phyloP scores from a whole-genome alignment of 2,888 invertebrate species.

The Adelognathus sp. region DNA sequence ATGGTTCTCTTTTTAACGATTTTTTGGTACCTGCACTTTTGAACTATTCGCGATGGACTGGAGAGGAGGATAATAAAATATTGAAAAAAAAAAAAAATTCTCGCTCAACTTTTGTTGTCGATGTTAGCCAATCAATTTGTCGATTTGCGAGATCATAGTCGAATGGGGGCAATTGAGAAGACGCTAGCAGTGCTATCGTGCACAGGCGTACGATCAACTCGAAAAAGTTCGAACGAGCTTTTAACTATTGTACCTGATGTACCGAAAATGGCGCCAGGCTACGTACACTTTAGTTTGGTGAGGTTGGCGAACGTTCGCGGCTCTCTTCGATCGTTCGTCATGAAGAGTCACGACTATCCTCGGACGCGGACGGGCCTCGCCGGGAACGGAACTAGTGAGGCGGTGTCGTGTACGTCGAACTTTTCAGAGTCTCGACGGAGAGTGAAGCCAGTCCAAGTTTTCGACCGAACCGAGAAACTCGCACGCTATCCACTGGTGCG shows the following conservation, averaged over 20 bases:
- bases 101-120: not conserved
- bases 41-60: no score
- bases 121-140: not conserved
- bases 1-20: no score
- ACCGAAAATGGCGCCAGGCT: constrained; percentile 62
- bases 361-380: no score
- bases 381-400: not conserved
- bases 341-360: constrained; percentile 10
- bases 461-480: constrained; percentile 18
- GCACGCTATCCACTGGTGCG: not conserved
- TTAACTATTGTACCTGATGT: constrained; percentile 65
- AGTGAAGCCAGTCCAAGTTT: constrained; percentile 62
- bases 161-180: not conserved
- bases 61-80: no score
- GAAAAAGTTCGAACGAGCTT: constrained; percentile 71
- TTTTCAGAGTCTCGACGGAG: constrained; percentile 68
- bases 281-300: constrained; percentile 25
- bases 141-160: not conserved
- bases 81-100: no score
- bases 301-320: constrained; percentile 45
- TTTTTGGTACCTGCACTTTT: no score
- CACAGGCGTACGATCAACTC: constrained; percentile 27
- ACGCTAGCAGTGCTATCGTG: constrained; percentile 22
- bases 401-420: constrained; percentile 60
- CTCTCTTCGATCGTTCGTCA: constrained; percentile 9